Evolutionary conservation across 2,888 invertebrate genomes (phyloP).

Genomic region (Tinea pellionella): DNA sequence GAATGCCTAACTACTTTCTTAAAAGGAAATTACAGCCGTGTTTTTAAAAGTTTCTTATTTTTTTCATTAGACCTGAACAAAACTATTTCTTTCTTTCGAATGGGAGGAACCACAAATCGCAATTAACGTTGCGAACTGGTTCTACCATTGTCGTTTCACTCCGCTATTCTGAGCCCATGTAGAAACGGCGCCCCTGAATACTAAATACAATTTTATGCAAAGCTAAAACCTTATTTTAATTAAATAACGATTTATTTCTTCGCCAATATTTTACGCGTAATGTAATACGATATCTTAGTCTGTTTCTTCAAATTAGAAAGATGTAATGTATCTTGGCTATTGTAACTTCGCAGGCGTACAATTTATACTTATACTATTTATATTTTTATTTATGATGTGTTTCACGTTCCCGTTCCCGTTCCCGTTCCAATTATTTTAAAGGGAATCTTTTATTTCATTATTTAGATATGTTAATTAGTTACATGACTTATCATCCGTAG

Average conservation of each 20-base stretch:
- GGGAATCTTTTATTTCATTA: too few relatives aligned
- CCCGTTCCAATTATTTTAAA: too few relatives aligned
- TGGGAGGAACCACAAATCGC: slow-evolving; percentile 10
- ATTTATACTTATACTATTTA: too few relatives aligned
- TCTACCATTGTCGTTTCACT: background rate
- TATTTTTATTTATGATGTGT: too few relatives aligned
- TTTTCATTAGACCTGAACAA: slow-evolving; percentile 8
- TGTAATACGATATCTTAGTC: background rate
- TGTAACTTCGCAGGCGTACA: too few relatives aligned
- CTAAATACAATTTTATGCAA: slow-evolving; percentile 11
- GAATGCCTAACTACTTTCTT: slow-evolving; percentile 9
- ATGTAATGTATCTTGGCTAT: background rate
- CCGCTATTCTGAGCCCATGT: background rate
- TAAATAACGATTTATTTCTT: background rate
- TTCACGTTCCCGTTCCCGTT: too few relatives aligned
- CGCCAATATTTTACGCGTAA: background rate
- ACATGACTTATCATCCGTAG: too few relatives aligned
- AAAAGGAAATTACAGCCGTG: slow-evolving; percentile 11
- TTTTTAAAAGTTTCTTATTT: slow-evolving; percentile 11
- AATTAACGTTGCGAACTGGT: slow-evolving; percentile 7
- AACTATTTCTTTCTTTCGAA: slow-evolving; percentile 6
- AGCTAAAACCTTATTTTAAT: slow-evolving; percentile 7
- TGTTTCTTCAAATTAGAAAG: background rate
- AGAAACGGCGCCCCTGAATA: background rate
- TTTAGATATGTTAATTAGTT: too few relatives aligned